A percentile compares a stretch with the other conserved stretches of the same genome.
phyloP scores from a whole-genome alignment of 2,113 vertebrate genomes.

The Nerophis lumbriciformis region DNA sequence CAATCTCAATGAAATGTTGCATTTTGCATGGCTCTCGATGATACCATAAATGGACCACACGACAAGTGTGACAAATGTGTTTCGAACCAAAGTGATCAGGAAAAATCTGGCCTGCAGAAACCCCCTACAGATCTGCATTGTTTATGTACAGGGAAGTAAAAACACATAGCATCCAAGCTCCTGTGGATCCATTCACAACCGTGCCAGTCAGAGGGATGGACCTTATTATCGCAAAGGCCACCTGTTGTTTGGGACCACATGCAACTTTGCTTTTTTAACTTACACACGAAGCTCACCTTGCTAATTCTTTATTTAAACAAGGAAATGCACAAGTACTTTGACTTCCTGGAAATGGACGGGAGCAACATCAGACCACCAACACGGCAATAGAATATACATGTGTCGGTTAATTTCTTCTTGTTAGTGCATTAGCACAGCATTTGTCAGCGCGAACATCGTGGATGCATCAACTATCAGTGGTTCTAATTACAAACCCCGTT shows the following conservation, averaged over 20 bases:
- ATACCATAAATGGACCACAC: too few species aligned
- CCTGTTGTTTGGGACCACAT: conserved; percentile 30
- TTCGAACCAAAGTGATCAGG: conserved; percentile 13
- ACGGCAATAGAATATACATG: too few species aligned
- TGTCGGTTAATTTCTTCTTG: too few species aligned
- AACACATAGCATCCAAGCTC: conserved; percentile 35
- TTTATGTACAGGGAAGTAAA: conserved; percentile 40
- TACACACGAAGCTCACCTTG: conserved; percentile 43
- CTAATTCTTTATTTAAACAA: conserved; percentile 59
- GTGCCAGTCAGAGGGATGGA: conserved; percentile 18
- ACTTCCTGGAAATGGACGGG: conserved; percentile 24
- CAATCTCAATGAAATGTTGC: neutral
- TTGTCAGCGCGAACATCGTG: neutral
- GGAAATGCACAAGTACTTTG: conserved; percentile 41
- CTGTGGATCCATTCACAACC: conserved; percentile 20
- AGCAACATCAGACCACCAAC: neutral
- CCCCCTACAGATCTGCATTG: conserved; percentile 36
- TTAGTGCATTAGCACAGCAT: neutral
- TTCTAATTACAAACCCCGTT: too few species aligned
- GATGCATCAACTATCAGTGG: too few species aligned
- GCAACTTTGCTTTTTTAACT: conserved; percentile 18
- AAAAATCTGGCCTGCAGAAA: conserved; percentile 17
- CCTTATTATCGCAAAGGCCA: conserved; percentile 36
- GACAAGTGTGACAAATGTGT: neutral
- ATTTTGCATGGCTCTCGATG: neutral